Evolutionary conservation across 1,140 invertebrate genomes (phyloP).

Genomic region (Zaprionus lachaisei): DNA sequence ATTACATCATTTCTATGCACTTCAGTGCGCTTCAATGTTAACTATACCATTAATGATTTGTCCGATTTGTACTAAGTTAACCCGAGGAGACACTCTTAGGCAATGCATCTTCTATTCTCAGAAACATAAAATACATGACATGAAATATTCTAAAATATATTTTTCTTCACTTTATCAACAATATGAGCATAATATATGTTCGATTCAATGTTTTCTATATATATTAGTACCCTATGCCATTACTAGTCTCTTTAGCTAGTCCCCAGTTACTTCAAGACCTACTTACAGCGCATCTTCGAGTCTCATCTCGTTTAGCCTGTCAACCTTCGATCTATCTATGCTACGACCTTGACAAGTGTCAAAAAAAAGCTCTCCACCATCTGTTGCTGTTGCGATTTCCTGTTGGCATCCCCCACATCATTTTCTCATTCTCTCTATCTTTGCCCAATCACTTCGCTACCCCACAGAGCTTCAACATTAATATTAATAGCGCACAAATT

Average conservation of each 20-base stretch:
- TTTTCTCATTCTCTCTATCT: not conserved
- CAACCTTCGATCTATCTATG: not conserved
- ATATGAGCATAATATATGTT: not conserved
- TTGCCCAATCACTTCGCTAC: not conserved
- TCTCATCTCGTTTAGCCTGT: not conserved
- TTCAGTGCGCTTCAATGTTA: too few species aligned
- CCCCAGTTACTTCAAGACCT: not conserved
- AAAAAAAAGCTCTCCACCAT: conserved; percentile 15
- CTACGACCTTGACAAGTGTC: conserved; percentile 46
- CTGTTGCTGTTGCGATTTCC: conserved; percentile 25
- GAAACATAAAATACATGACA: too few species aligned
- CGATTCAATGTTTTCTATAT: not conserved
- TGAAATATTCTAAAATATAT: too few species aligned
- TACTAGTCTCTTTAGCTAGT: not conserved
- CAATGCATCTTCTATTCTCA: too few species aligned
- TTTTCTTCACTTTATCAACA: not conserved
- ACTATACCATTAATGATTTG: too few species aligned
- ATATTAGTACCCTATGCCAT: too few species aligned
- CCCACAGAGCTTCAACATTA: conserved; percentile 52
- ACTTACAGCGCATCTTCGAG: not conserved
- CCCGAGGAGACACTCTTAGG: too few species aligned
- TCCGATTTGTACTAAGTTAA: too few species aligned
- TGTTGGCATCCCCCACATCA: conserved; percentile 1
- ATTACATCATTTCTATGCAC: too few species aligned
- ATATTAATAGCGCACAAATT: conserved; percentile 80